These are phyloP conservation scores for Polietes domitor DNA, from an alignment of 2,888 invertebrate genomes.

Conservation along the genomic window DNA sequence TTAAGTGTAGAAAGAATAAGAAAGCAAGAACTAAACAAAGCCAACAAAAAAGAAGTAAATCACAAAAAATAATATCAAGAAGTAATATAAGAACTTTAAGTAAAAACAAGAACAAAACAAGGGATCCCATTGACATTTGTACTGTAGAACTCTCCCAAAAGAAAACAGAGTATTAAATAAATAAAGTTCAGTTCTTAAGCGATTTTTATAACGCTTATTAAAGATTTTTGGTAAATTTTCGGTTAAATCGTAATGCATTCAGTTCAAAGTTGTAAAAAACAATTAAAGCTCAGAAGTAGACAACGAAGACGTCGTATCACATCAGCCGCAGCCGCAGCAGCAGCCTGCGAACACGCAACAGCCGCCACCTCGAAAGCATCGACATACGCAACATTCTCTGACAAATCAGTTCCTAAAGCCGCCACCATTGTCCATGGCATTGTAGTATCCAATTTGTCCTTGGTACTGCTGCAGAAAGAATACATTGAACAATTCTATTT, in stretches of 20 bases:
- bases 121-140: neutral
- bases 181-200: neutral
- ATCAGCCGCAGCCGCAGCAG: slow-evolving; percentile 50
- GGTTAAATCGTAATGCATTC: slow-evolving; percentile 75
- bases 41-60: neutral
- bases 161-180: neutral
- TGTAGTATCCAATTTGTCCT: slow-evolving; percentile 65
- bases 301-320: slow-evolving; percentile 61
- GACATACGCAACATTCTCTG: slow-evolving; percentile 43
- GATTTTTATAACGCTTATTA: slow-evolving; percentile 52
- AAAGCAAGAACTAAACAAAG: slow-evolving; percentile 7
- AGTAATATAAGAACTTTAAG: neutral
- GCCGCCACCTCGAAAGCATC: slow-evolving; percentile 30
- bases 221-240: slow-evolving; percentile 52
- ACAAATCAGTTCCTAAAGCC: slow-evolving; percentile 48
- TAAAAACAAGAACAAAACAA: neutral
- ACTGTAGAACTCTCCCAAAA: too few relatives aligned
- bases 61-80: neutral
- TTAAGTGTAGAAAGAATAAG: neutral
- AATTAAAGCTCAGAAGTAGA: slow-evolving; percentile 71
- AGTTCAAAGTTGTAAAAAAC: slow-evolving; percentile 72
- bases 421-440: slow-evolving; percentile 59
- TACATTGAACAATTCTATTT: slow-evolving; percentile 77
- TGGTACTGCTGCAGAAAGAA: slow-evolving; percentile 75
- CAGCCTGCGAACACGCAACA: slow-evolving; percentile 20